Evolutionary conservation across 2,797 vertebrate genomes (phyloP).

Genomic region (Xenentodon cancila): DNA sequence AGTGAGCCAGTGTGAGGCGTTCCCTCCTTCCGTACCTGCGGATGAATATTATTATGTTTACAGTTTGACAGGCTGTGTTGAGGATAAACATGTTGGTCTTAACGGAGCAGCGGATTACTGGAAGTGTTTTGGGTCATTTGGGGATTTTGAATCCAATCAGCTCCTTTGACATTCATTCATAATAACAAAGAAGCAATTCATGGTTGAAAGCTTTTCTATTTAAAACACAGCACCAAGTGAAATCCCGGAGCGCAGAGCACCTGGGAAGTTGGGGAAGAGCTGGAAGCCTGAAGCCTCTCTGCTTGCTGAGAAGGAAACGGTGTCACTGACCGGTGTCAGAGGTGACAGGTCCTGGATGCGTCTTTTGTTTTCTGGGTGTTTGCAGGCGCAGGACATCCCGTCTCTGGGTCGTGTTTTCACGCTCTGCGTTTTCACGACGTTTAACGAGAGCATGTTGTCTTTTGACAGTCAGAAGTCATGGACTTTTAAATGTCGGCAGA

Average conservation of each 20-base stretch:
- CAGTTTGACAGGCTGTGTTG: conserved; percentile 4
- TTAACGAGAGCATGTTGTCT: background rate
- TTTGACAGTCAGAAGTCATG: too few relatives aligned
- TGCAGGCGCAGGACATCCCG: conserved; percentile 27
- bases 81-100: conserved; percentile 1
- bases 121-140: conserved; percentile 60
- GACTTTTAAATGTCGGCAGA: too few relatives aligned
- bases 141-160: conserved; percentile 14
- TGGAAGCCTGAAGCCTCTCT: conserved; percentile 18
- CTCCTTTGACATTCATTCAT: conserved; percentile 16
- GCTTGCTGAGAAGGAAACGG: conserved; percentile 48
- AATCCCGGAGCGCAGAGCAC: background rate
- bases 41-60: background rate
- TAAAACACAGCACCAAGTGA: background rate
- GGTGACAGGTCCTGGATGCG: conserved; percentile 43
- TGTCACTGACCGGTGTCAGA: conserved; percentile 52
- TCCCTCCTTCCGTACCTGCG: background rate
- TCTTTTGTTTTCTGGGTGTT: conserved; percentile 49
- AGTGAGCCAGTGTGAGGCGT: too few relatives aligned
- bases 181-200: conserved; percentile 24
- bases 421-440: conserved; percentile 4
- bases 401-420: background rate
- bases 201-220: background rate
- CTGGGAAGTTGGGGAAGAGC: background rate
- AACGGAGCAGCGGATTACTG: conserved; percentile 60